Conservation (phyloP, 23 tunicate species). For the Halocynthia roretzi region DNA sequence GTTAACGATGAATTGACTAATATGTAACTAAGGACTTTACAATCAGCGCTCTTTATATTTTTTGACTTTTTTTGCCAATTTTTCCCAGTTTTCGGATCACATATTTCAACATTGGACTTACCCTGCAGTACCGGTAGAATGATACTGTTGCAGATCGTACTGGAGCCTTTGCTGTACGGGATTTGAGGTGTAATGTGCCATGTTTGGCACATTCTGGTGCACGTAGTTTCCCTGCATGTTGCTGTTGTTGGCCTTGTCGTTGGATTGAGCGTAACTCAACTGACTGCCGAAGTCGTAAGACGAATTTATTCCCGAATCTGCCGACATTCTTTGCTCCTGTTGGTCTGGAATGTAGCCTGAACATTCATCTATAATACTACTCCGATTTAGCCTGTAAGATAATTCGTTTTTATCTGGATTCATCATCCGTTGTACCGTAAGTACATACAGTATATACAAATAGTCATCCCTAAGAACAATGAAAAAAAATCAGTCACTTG, state of each 20-base stretch:
- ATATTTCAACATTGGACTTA: neutral
- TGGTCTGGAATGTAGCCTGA: constrained; percentile 4
- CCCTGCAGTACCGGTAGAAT: neutral
- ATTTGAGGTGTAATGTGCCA: neutral
- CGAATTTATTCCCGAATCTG: constrained; percentile 26
- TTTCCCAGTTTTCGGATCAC: too few relatives aligned
- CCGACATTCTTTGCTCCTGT: constrained; percentile 13
- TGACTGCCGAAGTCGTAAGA: constrained; percentile 17
- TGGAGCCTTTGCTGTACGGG: neutral
- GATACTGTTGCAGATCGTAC: constrained; percentile 3
- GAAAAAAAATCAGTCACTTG: neutral
- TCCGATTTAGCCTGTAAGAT: neutral
- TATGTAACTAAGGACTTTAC: too few relatives aligned
- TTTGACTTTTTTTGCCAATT: too few relatives aligned
- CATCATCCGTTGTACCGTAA: neutral
- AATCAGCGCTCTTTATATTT: too few relatives aligned
- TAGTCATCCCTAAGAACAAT: neutral
- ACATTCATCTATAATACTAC: neutral
- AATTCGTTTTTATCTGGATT: constrained; percentile 6
- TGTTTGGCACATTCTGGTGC: neutral
- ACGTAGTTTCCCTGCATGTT: neutral
- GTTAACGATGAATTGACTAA: too few relatives aligned
- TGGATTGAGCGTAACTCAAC: neutral
- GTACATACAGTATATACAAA: neutral
- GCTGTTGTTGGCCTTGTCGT: neutral